phyloP scores from a whole-genome alignment of 2,888 invertebrate species.

The Tupiocoris notatus region DNA sequence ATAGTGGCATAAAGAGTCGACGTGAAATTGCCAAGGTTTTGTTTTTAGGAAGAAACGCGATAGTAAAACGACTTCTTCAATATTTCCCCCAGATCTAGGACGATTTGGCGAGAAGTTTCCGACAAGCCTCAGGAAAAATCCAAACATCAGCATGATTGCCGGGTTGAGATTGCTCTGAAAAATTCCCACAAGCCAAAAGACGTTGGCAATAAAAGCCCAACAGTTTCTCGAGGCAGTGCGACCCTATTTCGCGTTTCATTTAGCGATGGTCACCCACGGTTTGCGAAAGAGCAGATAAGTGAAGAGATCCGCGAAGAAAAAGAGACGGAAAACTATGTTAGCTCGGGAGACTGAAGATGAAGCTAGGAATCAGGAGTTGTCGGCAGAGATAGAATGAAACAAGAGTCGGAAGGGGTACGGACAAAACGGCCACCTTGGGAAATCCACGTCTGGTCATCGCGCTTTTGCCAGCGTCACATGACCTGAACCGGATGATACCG shows the following conservation, averaged over 20 bases:
- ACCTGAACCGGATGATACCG: neutral
- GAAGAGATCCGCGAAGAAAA: too few relatives aligned
- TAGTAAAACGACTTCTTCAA: too few relatives aligned
- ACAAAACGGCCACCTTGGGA: slow-evolving; percentile 17
- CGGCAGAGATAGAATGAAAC: neutral
- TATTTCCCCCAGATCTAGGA: too few relatives aligned
- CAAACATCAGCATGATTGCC: neutral
- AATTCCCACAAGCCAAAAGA: neutral
- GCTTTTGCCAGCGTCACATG: neutral
- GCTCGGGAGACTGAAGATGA: neutral
- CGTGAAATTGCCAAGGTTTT: too few relatives aligned
- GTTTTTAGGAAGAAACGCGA: too few relatives aligned
- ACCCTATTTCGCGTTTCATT: slow-evolving; percentile 7
- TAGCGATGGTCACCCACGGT: neutral
- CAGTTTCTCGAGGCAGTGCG: neutral
- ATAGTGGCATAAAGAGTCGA: too few relatives aligned
- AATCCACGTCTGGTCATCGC: slow-evolving; percentile 25
- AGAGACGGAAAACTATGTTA: neutral
- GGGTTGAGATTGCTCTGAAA: neutral
- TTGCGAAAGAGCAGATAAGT: neutral
- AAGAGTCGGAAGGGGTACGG: neutral
- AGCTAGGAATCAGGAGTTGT: neutral
- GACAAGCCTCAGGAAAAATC: too few relatives aligned
- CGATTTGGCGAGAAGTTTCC: too few relatives aligned
- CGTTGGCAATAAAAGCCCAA: neutral